Base-by-base conservation (phyloP, 1,140 invertebrate genomes). In the Drosophila obscura region DNA sequence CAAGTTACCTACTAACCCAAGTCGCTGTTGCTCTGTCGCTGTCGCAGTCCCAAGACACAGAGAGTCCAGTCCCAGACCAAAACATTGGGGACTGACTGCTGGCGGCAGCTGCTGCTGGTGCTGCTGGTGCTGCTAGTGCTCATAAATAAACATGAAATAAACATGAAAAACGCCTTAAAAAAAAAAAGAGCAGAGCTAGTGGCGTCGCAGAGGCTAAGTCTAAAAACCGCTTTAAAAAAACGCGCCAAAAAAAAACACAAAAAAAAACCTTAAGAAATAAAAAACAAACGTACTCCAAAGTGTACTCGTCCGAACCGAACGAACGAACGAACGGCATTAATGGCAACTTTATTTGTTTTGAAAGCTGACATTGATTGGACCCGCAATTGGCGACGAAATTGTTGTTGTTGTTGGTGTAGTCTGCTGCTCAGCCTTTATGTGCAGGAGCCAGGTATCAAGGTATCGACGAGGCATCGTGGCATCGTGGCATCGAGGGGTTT, bases 101-200 rank as follows among this genome's bases (percentile, higher is more conserved):
- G 64, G 43, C 35, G 81, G 63, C 82, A 84, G 73, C 81, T 87
- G 73, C 58, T 81, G 19, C 75, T 69, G n/a, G n/a, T n/a, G 73
- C 59, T 51, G 62, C 77, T 81, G 68, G 77, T 81, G 73, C 55
- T 77, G 19, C 75, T 74, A 69, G 56, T 51, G 82, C 78, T 87
- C 82, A 87, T 87, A 87, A 88, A 87, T 87, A 87, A 87, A 87
- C 82, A 87, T 87, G 84, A 87, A 88, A 88, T 82, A 80, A 75
- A 87, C 82, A 88, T 80, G 80, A 82, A 83, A 85, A 88, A 76
- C 67, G 71, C 71, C 73, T 76, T 83, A 77, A 87, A 76, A 82
- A 79, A 61, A 9, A 39, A 39, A 28, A 28, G 5, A 28, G 26
- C 26, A 28, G 4, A 59, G 53, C 44, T 15, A 46, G 39, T 51